Evolutionary conservation across 2,797 vertebrate species (phyloP).

Genomic region (Buphagus erythrorhynchus): DNA sequence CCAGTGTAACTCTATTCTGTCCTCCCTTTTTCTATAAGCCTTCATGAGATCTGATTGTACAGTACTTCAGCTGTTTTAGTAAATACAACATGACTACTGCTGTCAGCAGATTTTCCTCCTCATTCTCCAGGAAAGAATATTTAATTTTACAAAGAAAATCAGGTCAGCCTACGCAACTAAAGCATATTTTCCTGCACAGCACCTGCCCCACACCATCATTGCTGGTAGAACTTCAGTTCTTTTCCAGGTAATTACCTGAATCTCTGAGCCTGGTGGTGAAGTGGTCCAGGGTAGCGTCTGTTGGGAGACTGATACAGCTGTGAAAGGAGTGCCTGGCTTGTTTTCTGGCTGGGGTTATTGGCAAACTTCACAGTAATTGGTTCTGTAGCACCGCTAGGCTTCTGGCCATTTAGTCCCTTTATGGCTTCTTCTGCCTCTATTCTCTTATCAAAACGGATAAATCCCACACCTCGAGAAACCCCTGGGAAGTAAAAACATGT

Average conservation of each 20-base stretch:
- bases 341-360: conserved; percentile 99
- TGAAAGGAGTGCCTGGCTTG: conserved; percentile 98
- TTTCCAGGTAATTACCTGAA: conserved; percentile 91
- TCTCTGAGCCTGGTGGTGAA: conserved; percentile 99
- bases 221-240: conserved; percentile 6
- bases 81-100: conserved; percentile 61
- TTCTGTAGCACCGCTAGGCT: conserved; percentile 97
- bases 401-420: conserved; percentile 99
- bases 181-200: conserved; percentile 25
- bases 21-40: neutral
- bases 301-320: conserved; percentile 99
- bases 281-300: conserved; percentile 96
- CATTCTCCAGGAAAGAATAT: conserved; percentile 66
- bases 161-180: conserved; percentile 56
- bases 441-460: conserved; percentile 99
- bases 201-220: neutral
- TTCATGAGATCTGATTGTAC: conserved; percentile 28
- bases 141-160: conserved; percentile 69
- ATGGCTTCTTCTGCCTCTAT: conserved; percentile 99
- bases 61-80: conserved; percentile 61
- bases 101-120: conserved; percentile 65
- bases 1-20: conserved; percentile 17
- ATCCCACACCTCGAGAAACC: conserved; percentile 98
- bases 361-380: conserved; percentile 99
- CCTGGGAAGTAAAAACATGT: conserved; percentile 79